A percentile compares a stretch with the other conserved stretches of the same genome.
Evolutionary conservation across 2,113 vertebrate genomes (phyloP).

Genomic region (Tachysurus vachellii): DNA sequence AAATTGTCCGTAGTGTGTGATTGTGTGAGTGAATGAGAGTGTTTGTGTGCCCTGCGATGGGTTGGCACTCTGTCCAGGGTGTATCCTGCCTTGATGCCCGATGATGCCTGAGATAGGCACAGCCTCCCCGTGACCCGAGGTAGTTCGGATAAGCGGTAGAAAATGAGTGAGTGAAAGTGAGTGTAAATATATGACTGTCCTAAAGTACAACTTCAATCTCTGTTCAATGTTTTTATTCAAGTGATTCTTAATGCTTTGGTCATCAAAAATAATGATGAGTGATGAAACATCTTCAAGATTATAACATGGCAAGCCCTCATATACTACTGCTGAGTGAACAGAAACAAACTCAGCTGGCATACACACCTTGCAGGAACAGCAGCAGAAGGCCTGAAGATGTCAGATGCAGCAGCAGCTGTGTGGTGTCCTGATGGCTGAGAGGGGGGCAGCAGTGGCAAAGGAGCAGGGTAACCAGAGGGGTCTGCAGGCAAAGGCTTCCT

Average conservation of each 20-base stretch:
- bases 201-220: not conserved
- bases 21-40: too few relatives aligned
- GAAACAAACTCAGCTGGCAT: not conserved
- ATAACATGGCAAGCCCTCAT: not conserved
- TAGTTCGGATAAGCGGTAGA: too few relatives aligned
- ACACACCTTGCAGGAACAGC: constrained; percentile 52
- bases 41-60: too few relatives aligned
- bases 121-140: too few relatives aligned
- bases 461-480: constrained; percentile 36
- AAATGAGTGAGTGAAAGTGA: too few relatives aligned
- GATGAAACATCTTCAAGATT: not conserved
- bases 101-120: too few relatives aligned
- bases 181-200: not conserved
- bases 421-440: not conserved
- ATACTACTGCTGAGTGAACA: not conserved
- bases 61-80: too few relatives aligned
- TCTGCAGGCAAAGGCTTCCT: constrained; percentile 62
- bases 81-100: too few relatives aligned
- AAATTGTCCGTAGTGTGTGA: too few relatives aligned
- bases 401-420: constrained; percentile 34
- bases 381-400: constrained; percentile 26
- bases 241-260: not conserved
- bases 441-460: constrained; percentile 24
- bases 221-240: not conserved
- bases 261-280: not conserved